Evolutionary conservation across 2,113 vertebrate species (phyloP), one percentile per base, ranked within the genome.

Genomic region (Macaca fascicularis): DNA sequence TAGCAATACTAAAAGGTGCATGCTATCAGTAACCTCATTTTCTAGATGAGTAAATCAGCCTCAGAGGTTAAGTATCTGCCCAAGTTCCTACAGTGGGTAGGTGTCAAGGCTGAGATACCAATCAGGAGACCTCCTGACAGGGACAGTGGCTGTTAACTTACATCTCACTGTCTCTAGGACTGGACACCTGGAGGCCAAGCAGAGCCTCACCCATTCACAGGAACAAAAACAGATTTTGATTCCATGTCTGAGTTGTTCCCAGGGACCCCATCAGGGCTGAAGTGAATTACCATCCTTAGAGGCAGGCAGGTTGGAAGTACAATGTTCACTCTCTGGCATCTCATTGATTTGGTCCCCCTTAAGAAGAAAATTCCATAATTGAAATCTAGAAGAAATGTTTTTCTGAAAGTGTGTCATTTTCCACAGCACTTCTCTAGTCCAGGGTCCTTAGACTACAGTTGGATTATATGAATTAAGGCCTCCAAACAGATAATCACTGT

Each of bases 311-410:
- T 81, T 23, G 30, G 22, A 69, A 72, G 61, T 25, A 27, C 59
- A 70, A 75, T 76, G 57, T 52, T 93, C 72, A 67, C 90, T 95
- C 64, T 92, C n/a, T 40, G 43, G 30, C 14, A 70, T 48, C 88
- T 93, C 48, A 89, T 5, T 93, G 57, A 80, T 8, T 69, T 90
- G 35, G n/a, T 85, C 87, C 52, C 55, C 52, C 76, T 82, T 52
- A 50, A 92, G 64, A 92, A 87, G 72, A 25, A 55, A 94, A 81
- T 82, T 55, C 86, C 40, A 43, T 91, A 72, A 94, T 19, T 67
- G 55, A 79, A 94, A 92, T 81, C 45, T 64, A 55, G 81, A 94
- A 88, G 38, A 78, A 78, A 55, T 52, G n/a, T 43, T 67, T 27
- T 87, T 87, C 75, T 89, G 35, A 83, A 95, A 89, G 40, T 35